Percentiles rank a stretch among this genome's conserved stretches.
Evolutionary conservation across 2,797 vertebrate genomes (phyloP).

Genomic region (Hypotaenidia philippensis): DNA sequence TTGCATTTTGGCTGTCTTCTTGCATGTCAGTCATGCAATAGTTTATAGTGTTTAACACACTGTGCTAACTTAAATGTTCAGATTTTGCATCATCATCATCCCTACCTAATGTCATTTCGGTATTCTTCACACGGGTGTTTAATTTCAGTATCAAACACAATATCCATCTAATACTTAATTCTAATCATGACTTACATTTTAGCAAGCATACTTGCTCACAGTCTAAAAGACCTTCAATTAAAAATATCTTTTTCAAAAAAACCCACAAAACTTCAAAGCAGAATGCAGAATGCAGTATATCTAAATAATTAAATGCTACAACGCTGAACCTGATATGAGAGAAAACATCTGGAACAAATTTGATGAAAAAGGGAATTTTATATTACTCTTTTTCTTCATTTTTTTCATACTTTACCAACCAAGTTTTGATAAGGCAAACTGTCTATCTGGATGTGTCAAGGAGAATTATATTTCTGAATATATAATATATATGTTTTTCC

Average conservation of each 20-base stretch:
- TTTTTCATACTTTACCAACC: neutral
- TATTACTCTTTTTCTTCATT: neutral
- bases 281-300: neutral
- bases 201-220: neutral
- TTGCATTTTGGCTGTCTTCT: neutral
- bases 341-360: neutral
- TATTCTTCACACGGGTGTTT: neutral
- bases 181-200: neutral
- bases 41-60: neutral
- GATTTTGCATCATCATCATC: neutral
- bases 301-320: neutral
- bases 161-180: neutral
- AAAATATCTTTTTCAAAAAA: neutral
- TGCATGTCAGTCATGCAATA: neutral
- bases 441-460: neutral
- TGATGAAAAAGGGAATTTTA: neutral
- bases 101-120: neutral
- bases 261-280: neutral
- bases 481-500: neutral
- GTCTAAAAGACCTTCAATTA: neutral
- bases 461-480: neutral
- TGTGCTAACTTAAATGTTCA: neutral
- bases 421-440: neutral
- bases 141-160: neutral
- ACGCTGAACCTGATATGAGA: neutral